Conservation (phyloP, 2,113 vertebrate species). For the Stigmatopora argus region DNA sequence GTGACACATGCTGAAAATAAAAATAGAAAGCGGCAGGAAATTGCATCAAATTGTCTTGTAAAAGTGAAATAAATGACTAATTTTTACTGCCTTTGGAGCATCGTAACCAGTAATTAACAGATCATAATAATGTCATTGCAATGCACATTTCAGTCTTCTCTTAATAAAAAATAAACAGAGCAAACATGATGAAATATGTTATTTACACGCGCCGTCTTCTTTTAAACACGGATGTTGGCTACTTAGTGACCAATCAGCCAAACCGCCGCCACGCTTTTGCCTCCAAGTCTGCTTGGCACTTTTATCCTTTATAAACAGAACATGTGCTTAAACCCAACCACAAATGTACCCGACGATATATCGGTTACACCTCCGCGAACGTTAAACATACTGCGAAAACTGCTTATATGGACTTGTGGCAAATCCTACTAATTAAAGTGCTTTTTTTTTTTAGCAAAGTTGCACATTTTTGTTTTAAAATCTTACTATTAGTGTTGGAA, state of each 20-base stretch:
- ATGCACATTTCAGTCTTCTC: background rate
- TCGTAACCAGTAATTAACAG: background rate
- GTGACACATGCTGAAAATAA: background rate
- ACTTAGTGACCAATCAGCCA: background rate
- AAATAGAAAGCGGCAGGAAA: background rate
- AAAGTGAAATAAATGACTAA: background rate
- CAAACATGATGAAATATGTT: background rate
- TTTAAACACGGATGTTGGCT: background rate
- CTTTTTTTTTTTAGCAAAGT: too few relatives aligned
- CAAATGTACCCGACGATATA: background rate
- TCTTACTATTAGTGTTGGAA: too few relatives aligned
- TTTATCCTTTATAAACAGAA: background rate
- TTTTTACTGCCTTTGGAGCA: background rate
- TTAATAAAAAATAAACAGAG: background rate
- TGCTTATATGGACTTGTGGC: background rate
- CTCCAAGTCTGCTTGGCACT: background rate
- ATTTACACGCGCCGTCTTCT: background rate
- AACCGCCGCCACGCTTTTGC: background rate
- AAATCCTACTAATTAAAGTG: too few relatives aligned
- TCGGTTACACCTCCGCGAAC: background rate
- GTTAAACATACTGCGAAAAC: background rate
- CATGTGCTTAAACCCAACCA: background rate
- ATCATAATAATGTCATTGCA: background rate
- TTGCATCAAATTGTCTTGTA: background rate
- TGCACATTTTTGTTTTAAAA: too few relatives aligned